These are phyloP conservation scores for Turritopsis dohrnii DNA, from an alignment of 30 jellyfish, hydroid and myxozoan genomes.

Conservation along the genomic window DNA sequence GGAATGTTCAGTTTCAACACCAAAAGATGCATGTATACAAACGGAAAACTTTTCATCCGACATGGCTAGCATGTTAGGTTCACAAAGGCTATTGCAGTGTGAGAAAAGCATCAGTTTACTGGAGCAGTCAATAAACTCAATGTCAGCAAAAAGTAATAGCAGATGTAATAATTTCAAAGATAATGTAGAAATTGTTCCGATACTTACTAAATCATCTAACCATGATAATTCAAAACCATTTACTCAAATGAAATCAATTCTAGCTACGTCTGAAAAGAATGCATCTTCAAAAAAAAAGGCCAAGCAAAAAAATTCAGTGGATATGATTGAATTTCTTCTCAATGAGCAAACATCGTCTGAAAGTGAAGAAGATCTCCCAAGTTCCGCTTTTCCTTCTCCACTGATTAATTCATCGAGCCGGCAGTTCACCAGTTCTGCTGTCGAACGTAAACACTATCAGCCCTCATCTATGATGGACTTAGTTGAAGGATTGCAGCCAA, in stretches of 20 bases:
- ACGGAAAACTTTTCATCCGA: background rate
- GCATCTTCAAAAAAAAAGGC: background rate
- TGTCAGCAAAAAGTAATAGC: background rate
- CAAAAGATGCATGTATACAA: background rate
- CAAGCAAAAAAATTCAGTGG: background rate
- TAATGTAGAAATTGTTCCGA: background rate
- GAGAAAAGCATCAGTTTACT: constrained; percentile 6
- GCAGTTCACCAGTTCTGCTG: background rate
- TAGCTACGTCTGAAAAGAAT: background rate
- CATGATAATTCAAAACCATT: background rate
- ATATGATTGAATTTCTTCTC: background rate
- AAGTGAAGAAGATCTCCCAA: background rate
- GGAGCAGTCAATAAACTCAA: background rate
- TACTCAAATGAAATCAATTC: background rate
- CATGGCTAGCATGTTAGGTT: background rate
- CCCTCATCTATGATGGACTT: constrained; percentile 22
- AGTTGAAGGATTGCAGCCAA: constrained; percentile 19
- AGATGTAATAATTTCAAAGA: background rate
- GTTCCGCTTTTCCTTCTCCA: background rate
- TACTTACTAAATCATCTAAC: background rate
- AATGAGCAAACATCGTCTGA: constrained; percentile 1
- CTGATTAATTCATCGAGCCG: background rate
- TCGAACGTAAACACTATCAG: constrained; percentile 12
- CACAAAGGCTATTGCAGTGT: background rate
- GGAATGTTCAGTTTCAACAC: background rate